Conservation (phyloP, 2,113 vertebrate genomes). For the Vanacampus margaritifer region DNA sequence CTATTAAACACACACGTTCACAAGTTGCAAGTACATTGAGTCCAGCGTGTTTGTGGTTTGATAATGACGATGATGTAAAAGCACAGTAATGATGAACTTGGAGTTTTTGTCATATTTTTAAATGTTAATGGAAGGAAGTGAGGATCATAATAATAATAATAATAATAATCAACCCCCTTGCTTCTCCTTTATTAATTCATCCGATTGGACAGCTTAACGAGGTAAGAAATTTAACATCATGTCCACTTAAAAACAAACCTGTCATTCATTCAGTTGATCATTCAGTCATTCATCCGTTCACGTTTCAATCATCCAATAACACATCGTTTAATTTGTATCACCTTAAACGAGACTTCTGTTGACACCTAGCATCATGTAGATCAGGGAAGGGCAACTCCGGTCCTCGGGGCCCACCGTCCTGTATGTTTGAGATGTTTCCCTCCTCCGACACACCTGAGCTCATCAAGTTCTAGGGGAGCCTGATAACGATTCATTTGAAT, state of each 20-base stretch:
- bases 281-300: constrained; percentile 16
- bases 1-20: constrained; percentile 41
- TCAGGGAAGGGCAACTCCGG: no score
- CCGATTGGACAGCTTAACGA: constrained; percentile 66
- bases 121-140: neutral
- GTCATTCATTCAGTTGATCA: neutral
- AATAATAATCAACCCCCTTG: constrained; percentile 51
- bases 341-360: neutral
- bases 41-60: neutral
- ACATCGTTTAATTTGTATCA: neutral
- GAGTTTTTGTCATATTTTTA: neutral
- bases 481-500: no score
- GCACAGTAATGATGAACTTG: neutral
- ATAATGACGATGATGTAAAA: neutral
- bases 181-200: constrained; percentile 56
- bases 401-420: no score
- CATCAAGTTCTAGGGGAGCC: no score
- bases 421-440: no score
- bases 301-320: constrained; percentile 16
- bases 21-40: constrained; percentile 2
- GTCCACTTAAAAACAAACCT: neutral
- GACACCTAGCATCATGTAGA: no score
- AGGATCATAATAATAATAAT: constrained; percentile 12
- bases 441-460: no score
- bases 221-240: constrained; percentile 43